These are phyloP conservation scores for Pristionchus fissidentatus DNA, from an alignment of 2,888 invertebrate species.

Conservation along the genomic window DNA sequence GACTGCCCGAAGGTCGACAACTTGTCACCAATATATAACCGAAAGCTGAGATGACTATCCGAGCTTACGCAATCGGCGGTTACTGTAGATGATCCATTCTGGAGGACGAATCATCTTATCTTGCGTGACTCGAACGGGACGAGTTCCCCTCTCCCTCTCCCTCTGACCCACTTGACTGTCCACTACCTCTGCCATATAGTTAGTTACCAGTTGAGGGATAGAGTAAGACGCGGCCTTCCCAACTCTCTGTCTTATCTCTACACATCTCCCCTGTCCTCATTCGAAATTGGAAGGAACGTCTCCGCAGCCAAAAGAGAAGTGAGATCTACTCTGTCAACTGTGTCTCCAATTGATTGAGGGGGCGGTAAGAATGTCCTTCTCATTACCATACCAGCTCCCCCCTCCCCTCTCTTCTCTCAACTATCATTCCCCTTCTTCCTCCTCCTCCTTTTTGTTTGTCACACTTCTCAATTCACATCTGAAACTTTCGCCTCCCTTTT, in stretches of 20 bases:
- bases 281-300: conserved; percentile 42
- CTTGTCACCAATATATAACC: conserved; percentile 1
- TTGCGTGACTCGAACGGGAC: conserved; percentile 18
- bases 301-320: conserved; percentile 8
- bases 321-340: conserved; percentile 37
- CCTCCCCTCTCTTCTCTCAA: background rate
- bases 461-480: conserved; percentile 44
- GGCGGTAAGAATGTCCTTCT: background rate
- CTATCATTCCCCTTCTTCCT: conserved; percentile 34
- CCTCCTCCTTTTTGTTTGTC: conserved; percentile 41
- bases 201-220: conserved; percentile 42
- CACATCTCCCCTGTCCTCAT: conserved; percentile 42
- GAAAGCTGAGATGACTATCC: conserved; percentile 12
- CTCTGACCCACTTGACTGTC: conserved; percentile 44
- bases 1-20: conserved; percentile 27
- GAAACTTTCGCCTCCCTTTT: conserved; percentile 23
- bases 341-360: background rate
- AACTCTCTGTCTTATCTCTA: conserved; percentile 28
- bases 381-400: conserved; percentile 40
- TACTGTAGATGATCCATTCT: conserved; percentile 5
- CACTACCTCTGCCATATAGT: conserved; percentile 42
- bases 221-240: conserved; percentile 40
- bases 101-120: conserved; percentile 29
- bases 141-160: no score
- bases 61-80: conserved; percentile 5